Evolutionary conservation across 2,797 vertebrate genomes (phyloP).

Genomic region (Tympanoctomys barrerae): DNA sequence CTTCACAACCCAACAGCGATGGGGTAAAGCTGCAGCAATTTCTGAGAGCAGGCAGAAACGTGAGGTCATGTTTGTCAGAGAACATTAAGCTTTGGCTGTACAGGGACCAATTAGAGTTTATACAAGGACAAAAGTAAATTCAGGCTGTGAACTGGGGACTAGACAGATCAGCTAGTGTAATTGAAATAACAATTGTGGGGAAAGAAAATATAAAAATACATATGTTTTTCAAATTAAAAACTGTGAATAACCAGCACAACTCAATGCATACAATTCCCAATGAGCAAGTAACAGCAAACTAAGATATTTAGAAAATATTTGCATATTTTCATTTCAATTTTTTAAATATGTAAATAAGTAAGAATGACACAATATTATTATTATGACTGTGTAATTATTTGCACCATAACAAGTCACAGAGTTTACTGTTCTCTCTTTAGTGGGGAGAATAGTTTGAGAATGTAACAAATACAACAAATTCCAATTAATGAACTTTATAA

Average conservation of each 20-base stretch:
- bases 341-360: conserved; percentile 24
- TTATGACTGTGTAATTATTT: not conserved
- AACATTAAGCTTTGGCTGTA: not conserved
- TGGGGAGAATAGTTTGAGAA: conserved; percentile 22
- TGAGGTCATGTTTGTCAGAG: conserved; percentile 24
- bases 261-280: conserved; percentile 4
- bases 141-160: not conserved
- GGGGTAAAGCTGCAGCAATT: not conserved
- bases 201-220: not conserved
- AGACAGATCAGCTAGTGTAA: not conserved
- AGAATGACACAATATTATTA: not conserved
- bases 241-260: conserved; percentile 12
- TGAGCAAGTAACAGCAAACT: conserved; percentile 9
- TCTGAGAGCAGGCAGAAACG: not conserved
- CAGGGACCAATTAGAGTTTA: conserved; percentile 7
- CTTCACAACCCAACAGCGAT: not conserved
- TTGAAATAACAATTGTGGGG: not conserved
- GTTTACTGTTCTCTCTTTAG: not conserved
- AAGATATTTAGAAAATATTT: conserved; percentile 19
- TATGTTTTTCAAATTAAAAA: conserved; percentile 27
- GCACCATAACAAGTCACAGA: not conserved
- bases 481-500: conserved; percentile 44
- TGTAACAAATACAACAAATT: conserved; percentile 20
- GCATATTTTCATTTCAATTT: conserved; percentile 5
- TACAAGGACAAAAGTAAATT: conserved; percentile 48